phyloP scores from a whole-genome alignment of 1,140 invertebrate species.

The Psilanteris sp. region DNA sequence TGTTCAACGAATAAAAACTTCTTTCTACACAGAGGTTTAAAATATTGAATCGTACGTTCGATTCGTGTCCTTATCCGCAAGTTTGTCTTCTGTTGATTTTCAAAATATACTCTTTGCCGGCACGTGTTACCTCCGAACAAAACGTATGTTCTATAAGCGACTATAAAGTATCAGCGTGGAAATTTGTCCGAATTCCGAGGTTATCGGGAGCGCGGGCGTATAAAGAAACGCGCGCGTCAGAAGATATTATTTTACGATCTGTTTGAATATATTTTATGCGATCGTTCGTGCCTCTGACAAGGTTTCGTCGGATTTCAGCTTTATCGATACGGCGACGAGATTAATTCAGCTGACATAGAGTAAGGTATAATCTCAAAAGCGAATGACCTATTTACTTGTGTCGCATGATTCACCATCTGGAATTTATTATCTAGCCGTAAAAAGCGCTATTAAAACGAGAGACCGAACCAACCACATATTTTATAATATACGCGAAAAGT shows the following conservation, averaged over 20 bases:
- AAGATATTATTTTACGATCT: conserved; percentile 47
- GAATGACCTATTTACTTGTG: conserved; percentile 57
- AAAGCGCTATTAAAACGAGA: conserved; percentile 40
- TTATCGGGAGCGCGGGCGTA: conserved; percentile 15
- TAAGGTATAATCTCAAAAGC: conserved; percentile 49
- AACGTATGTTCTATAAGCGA: conserved; percentile 24
- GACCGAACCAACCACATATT: conserved; percentile 23
- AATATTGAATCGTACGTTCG: conserved; percentile 35
- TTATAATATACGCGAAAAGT: conserved; percentile 26
- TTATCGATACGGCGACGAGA: conserved; percentile 45
- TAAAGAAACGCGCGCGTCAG: conserved; percentile 46
- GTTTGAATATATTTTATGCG: conserved; percentile 44
- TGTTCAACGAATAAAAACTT: background rate
- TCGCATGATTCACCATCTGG: conserved; percentile 61
- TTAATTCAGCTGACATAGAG: conserved; percentile 51
- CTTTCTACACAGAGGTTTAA: conserved; percentile 18
- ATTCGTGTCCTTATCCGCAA: conserved; percentile 16
- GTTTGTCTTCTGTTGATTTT: conserved; percentile 42
- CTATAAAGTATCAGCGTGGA: conserved; percentile 20
- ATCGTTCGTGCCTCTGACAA: conserved; percentile 50
- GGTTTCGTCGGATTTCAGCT: conserved; percentile 43
- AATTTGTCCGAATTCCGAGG: conserved; percentile 35
- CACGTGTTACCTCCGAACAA: conserved; percentile 25
- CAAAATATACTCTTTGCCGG: conserved; percentile 15
- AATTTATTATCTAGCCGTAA: conserved; percentile 50